Percentiles rank a stretch among this genome's conserved stretches.
Conservation (phyloP, 2,113 vertebrate species). For the Nematolebias whitei region DNA sequence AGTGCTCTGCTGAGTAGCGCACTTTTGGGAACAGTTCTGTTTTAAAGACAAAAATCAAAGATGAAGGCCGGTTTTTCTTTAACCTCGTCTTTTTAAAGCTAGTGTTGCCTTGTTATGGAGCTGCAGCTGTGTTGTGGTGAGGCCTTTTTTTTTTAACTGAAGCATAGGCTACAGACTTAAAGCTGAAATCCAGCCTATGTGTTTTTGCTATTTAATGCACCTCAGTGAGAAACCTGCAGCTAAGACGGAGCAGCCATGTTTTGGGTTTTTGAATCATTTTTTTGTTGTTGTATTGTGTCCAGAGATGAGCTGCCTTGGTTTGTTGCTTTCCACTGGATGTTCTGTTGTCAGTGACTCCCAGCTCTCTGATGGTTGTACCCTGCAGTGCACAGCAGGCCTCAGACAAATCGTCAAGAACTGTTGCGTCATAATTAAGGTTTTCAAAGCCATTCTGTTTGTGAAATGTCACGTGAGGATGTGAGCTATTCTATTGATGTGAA, state of each 20-base stretch:
- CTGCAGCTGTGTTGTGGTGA: conserved; percentile 12
- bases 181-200: conserved; percentile 82
- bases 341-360: conserved; percentile 17
- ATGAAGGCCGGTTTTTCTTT: conserved; percentile 8
- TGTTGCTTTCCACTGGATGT: conserved; percentile 25
- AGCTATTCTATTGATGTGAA: conserved; percentile 85
- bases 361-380: neutral
- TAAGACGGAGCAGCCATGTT: conserved; percentile 59
- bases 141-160: conserved; percentile 21
- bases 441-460: conserved; percentile 48
- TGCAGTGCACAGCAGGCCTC: conserved; percentile 1
- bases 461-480: conserved; percentile 61
- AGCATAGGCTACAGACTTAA: conserved; percentile 59
- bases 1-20: conserved; percentile 23
- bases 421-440: conserved; percentile 38
- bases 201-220: conserved; percentile 78
- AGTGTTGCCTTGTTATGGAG: conserved; percentile 36
- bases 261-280: conserved; percentile 29
- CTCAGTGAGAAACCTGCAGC: conserved; percentile 71
- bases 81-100: conserved; percentile 1
- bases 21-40: conserved; percentile 29
- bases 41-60: neutral
- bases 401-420: conserved; percentile 28
- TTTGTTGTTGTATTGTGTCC: conserved; percentile 17
- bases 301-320: conserved; percentile 7